Evolutionary conservation across 2,113 vertebrate species (phyloP).

Genomic region (Lamprologus ornatipinnis): DNA sequence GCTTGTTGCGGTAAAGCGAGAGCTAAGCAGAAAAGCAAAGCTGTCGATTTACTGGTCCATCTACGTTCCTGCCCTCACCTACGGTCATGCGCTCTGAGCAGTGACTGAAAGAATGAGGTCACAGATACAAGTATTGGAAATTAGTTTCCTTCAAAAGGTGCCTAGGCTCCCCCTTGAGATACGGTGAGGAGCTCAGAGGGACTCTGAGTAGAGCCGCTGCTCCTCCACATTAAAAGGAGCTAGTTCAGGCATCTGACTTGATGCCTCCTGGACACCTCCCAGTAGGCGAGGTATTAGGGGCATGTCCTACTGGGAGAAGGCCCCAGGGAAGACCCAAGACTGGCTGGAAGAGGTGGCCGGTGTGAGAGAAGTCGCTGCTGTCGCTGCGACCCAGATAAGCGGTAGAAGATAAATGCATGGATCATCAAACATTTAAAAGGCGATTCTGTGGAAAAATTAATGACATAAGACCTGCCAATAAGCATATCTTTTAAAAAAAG

Average conservation of each 20-base stretch:
- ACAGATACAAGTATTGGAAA: not conserved
- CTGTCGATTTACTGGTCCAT: not conserved
- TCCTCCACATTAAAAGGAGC: not conserved
- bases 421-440: not conserved
- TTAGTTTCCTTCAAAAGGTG: not conserved
- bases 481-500: not conserved
- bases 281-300: not conserved
- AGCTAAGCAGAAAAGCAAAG: not conserved
- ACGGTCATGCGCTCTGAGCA: not conserved
- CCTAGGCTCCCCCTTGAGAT: not conserved
- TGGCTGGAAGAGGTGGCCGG: not conserved
- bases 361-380: not conserved
- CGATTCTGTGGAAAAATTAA: accelerated
- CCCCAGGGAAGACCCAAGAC: not conserved
- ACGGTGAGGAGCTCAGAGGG: not conserved
- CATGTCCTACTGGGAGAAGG: not conserved
- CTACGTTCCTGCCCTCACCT: not conserved
- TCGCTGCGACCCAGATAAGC: not conserved
- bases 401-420: not conserved
- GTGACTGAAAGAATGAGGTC: not conserved
- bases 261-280: not conserved
- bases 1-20: accelerated
- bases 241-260: not conserved
- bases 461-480: not conserved
- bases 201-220: not conserved